Percentiles rank a stretch among this genome's conserved stretches.
Evolutionary conservation across 2,113 vertebrate species (phyloP).

Genomic region (Alces alces): DNA sequence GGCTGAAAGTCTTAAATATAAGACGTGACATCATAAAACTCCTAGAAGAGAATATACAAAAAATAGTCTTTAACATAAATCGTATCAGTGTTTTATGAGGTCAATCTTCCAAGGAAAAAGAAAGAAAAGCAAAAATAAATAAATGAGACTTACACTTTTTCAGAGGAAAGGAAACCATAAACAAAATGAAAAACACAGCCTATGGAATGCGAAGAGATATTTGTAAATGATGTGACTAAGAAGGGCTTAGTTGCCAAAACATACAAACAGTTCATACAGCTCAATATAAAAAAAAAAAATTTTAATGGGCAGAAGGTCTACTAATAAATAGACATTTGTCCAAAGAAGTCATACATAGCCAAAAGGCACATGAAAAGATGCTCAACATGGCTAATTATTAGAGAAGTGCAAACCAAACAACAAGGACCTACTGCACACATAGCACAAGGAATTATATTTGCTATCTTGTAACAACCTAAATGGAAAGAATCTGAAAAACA

Average conservation of each 20-base stretch:
- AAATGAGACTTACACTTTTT: not conserved
- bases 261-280: not conserved
- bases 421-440: not conserved
- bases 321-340: not conserved
- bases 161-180: not conserved
- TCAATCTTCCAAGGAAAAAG: not conserved
- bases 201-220: not conserved
- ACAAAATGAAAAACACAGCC: not conserved
- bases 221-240: not conserved
- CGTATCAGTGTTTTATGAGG: not conserved
- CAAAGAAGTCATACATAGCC: not conserved
- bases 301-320: not conserved
- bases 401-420: not conserved
- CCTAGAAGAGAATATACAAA: not conserved
- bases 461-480: not conserved
- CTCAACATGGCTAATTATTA: not conserved
- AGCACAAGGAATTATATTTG: not conserved
- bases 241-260: not conserved
- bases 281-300: not conserved
- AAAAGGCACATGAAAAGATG: not conserved
- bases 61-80: not conserved
- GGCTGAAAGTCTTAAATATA: not conserved
- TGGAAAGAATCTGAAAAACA: not conserved
- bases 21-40: not conserved
- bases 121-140: not conserved